These are phyloP conservation scores for Drosophila tani DNA, from an alignment of 1,140 invertebrate genomes.

Conservation along the genomic window DNA sequence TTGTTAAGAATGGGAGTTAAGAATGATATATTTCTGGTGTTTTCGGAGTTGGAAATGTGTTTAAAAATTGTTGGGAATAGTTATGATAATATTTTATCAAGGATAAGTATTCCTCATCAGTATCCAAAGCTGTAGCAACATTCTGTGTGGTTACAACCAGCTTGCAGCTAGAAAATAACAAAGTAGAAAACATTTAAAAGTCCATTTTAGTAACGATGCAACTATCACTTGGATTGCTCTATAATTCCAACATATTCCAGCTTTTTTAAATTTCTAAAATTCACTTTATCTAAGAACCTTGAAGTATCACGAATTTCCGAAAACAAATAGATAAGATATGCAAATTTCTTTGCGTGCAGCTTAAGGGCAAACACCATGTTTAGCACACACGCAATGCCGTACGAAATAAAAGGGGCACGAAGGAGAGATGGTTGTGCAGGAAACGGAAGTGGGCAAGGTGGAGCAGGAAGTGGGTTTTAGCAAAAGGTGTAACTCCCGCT, in stretches of 20 bases:
- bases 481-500: constrained; percentile 22
- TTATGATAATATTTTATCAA: not conserved
- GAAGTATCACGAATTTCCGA: too few relatives aligned
- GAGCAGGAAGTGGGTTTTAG: constrained; percentile 47
- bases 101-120: too few relatives aligned
- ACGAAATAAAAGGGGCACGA: not conserved
- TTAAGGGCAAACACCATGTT: constrained; percentile 22
- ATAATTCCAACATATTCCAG: not conserved
- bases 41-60: not conserved
- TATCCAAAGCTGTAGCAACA: too few relatives aligned
- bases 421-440: constrained; percentile 20
- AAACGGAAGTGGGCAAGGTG: constrained; percentile 39
- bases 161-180: too few relatives aligned
- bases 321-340: constrained; percentile 2
- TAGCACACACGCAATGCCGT: constrained; percentile 30
- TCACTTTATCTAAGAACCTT: too few relatives aligned
- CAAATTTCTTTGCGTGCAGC: constrained; percentile 14
- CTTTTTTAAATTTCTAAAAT: too few relatives aligned
- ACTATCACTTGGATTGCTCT: too few relatives aligned
- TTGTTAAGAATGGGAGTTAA: not conserved
- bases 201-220: too few relatives aligned
- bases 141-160: too few relatives aligned
- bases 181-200: too few relatives aligned
- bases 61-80: too few relatives aligned
- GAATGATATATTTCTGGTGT: not conserved